Evolutionary conservation across 2,888 invertebrate species (phyloP).

Genomic region (Cotesia congregata): DNA sequence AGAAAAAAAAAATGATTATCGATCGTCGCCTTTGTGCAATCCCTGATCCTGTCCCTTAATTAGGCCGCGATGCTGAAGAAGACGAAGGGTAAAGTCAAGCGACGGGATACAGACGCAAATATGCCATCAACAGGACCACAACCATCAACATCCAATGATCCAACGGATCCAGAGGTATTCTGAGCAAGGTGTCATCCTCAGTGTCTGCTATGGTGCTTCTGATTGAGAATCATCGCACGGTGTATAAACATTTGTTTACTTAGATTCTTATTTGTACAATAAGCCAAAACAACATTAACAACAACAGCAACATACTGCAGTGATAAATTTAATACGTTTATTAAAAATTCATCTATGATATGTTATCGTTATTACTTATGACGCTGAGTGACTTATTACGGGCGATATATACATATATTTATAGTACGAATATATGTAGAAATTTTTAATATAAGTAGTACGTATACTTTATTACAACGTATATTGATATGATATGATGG

Average conservation of each 20-base stretch:
- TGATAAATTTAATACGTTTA: slow-evolving; percentile 1
- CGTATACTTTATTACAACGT: slow-evolving; percentile 14
- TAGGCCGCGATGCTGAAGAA: slow-evolving; percentile 99
- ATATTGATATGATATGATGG: slow-evolving; percentile 3
- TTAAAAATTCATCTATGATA: neutral
- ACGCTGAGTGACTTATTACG: neutral
- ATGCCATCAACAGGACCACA: slow-evolving; percentile 76
- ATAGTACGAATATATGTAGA: neutral
- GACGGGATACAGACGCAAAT: slow-evolving; percentile 92
- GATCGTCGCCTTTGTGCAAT: slow-evolving; percentile 47
- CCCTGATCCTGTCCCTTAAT: slow-evolving; percentile 71
- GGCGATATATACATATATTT: slow-evolving; percentile 1
- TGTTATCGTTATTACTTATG: neutral
- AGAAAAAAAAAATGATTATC: slow-evolving; percentile 46
- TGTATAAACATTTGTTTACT: neutral
- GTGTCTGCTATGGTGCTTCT: slow-evolving; percentile 14
- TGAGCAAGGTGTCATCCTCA: slow-evolving; percentile 43
- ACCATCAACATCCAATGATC: slow-evolving; percentile 70
- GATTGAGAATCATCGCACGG: slow-evolving; percentile 18
- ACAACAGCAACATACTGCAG: neutral
- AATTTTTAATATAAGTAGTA: neutral
- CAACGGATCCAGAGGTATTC: slow-evolving; percentile 69
- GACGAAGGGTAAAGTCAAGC: slow-evolving; percentile 95
- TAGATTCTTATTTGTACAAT: slow-evolving; percentile 38
- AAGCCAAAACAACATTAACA: slow-evolving; percentile 37